A percentile compares a stretch with the other conserved stretches of the same genome.
Conservation (phyloP, 2,797 vertebrate genomes). For the Enteromius unitaeniatus region DNA sequence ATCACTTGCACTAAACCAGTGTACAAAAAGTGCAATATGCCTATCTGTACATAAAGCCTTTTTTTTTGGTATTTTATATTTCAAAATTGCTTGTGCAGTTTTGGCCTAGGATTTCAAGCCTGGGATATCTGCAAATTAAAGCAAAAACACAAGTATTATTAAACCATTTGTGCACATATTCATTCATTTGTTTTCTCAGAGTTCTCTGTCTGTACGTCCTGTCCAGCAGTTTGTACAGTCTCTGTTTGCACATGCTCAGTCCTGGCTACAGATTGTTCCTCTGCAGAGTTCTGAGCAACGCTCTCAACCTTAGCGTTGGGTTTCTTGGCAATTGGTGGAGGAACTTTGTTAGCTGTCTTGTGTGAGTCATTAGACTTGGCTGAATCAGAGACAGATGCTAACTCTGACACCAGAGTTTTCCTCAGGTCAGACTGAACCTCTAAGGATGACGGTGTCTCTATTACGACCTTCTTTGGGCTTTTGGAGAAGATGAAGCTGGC, state of each 20-base stretch:
- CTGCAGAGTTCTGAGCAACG: slow-evolving; percentile 55
- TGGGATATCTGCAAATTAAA: slow-evolving; percentile 1
- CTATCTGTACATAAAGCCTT: slow-evolving; percentile 48
- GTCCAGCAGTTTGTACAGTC: slow-evolving; percentile 71
- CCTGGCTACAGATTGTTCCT: slow-evolving; percentile 49
- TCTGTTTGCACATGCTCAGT: slow-evolving; percentile 66
- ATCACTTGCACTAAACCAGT: slow-evolving; percentile 43
- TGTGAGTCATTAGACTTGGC: slow-evolving; percentile 63
- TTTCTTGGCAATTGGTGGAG: slow-evolving; percentile 93
- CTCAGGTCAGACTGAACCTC: slow-evolving; percentile 78
- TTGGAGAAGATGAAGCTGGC: slow-evolving; percentile 97
- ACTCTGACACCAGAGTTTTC: slow-evolving; percentile 79
- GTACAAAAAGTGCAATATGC: slow-evolving; percentile 53
- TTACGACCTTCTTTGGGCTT: slow-evolving; percentile 83
- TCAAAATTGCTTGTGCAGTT: slow-evolving; percentile 18
- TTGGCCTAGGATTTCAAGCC: neutral
- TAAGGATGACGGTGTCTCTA: slow-evolving; percentile 76
- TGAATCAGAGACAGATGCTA: slow-evolving; percentile 77
- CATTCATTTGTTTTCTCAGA: slow-evolving; percentile 32
- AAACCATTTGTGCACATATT: slow-evolving; percentile 8
- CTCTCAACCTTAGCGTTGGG: slow-evolving; percentile 73
- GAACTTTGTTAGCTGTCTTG: slow-evolving; percentile 81
- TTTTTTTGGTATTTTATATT: slow-evolving; percentile 33
- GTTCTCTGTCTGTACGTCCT: slow-evolving; percentile 70
- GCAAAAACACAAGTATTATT: slow-evolving; percentile 4